These are phyloP conservation scores for Drosophila maculinotata DNA, from an alignment of 2,888 invertebrate species.

Conservation along the genomic window DNA sequence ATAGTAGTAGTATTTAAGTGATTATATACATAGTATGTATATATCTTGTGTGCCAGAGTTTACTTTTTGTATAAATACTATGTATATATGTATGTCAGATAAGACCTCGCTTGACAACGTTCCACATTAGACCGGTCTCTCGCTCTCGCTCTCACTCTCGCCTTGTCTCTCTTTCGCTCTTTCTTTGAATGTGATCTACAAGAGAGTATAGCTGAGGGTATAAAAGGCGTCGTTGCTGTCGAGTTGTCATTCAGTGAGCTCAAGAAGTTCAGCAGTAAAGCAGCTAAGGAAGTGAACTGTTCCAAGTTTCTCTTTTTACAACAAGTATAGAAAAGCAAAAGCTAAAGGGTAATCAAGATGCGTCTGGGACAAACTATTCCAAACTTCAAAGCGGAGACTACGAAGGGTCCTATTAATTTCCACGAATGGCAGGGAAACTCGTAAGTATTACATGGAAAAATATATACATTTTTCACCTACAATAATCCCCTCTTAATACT, in stretches of 20 bases:
- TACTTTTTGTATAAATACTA: background rate
- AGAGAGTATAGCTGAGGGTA: constrained; percentile 21
- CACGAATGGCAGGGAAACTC: constrained; percentile 91
- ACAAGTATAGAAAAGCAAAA: constrained; percentile 7
- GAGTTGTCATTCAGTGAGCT: constrained; percentile 39
- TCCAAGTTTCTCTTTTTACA: background rate
- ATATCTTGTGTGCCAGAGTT: background rate
- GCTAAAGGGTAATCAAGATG: constrained; percentile 84
- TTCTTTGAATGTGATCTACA: background rate
- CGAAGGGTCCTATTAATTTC: constrained; percentile 90
- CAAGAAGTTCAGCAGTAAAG: constrained; percentile 18
- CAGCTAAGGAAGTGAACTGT: background rate
- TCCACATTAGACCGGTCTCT: background rate
- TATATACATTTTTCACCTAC: background rate
- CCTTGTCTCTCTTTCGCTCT: background rate
- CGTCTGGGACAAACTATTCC: constrained; percentile 91
- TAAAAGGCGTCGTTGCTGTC: constrained; percentile 34
- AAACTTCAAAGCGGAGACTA: constrained; percentile 91
- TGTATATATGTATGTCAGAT: constrained; percentile 3
- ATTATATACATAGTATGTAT: background rate
- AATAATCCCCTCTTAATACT: no score
- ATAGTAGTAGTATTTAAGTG: background rate
- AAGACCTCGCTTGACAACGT: background rate
- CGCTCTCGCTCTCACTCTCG: constrained; percentile 4
- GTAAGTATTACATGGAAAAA: constrained; percentile 88